Base-by-base conservation (phyloP, 2,888 invertebrate species). In the Drosophila engyochracea region DNA sequence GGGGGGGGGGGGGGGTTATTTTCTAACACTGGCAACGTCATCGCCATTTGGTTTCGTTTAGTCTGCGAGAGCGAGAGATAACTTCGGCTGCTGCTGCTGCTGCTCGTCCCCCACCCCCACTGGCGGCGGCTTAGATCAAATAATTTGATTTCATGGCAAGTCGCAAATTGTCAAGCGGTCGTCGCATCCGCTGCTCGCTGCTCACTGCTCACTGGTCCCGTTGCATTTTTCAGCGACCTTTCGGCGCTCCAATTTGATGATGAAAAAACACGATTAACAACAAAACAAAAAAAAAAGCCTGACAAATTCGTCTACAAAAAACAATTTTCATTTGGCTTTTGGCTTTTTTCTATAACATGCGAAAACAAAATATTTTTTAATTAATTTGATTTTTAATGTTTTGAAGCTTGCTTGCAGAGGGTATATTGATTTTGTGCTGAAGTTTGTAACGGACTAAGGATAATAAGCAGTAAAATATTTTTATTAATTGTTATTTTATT, bases 131-230 rank as follows among this genome's bases (percentile, higher is more conserved):
- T 81, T 72, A 91, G 92, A 92, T 91, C 92, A 91, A 91, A 91
- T 82, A 83, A 83, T 91, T 88, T 90, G 91, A 91, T 91, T 91
- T 92, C 91, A 91, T 91, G 91, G 70, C 86, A 91, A 91, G 91
- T 92, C 89, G 89, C 88, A 85, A 87, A 92, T 90, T 92, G 91
- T 90, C 91, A 91, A 89, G 85, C 88, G 81, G 58, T 70, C 78
- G 72, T 77, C 79, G 84, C 88, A 85, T 89, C 88, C 85, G 89
- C 80, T 67, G 64, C 62, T 33, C 85, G 88, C 80, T 67, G 22
- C 22, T 33, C n/a, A 0, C 22, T 44, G 14, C 22, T 22, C 47
- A 51, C 51, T 28, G 51, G 25, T 62, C 41, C 69, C 71, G 64
- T 57, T 76, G 77, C 76, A 76, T 70, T 77, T 73, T 68, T 65